Base-by-base conservation (phyloP, 2,113 vertebrate genomes). In the Rhadina sibilatrix region DNA sequence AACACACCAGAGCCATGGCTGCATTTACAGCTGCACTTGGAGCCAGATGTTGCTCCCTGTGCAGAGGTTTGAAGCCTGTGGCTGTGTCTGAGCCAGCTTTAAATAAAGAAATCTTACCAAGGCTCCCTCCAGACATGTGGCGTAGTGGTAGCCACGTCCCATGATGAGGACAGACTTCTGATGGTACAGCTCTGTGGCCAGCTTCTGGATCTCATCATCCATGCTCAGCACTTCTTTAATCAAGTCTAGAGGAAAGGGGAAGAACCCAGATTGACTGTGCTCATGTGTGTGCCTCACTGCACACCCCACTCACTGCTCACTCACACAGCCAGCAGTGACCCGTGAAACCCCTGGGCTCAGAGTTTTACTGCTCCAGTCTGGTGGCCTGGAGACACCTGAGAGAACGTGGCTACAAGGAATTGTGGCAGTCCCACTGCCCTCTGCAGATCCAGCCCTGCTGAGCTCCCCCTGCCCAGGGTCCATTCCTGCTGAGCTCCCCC, bases 111-210 rank as follows among this genome's bases (percentile, higher is more conserved):
- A 47, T 66, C 75, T 98, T 87, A 99, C 99, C 98, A 99, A 97
- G 7, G 99, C 99, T 77, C 99, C 99, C 97, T 99, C 99, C 50
- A 99, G 98, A 94, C 99, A 99, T 2, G 99, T 99, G 64, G 99
- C 99, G 1, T 99, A 99, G 96, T 99, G 99, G 97, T 99, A 99
- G 12, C 99, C 99, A 87, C 99, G 98, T 28, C 99, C 99, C 99
- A 99, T 99, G 96, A 99, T 99, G 91, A 99, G 98, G 6, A 99
- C 99, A 3, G 99, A 99, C 97, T 99, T 99, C 98, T 99, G 99
- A 83, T 99, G 98, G 97, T 99, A 99, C 4, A 99, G 98, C 96
- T 99, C 99, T 0, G 97, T 97, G 19, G 99, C 99, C 94, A 99
- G 84, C 91, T 98, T 98, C 98, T 99, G 99, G 97, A 99, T 99